Evolutionary conservation across 2,888 invertebrate genomes (phyloP), one percentile per base, ranked within the genome.

Genomic region (Tanytarsus gracilentus): DNA sequence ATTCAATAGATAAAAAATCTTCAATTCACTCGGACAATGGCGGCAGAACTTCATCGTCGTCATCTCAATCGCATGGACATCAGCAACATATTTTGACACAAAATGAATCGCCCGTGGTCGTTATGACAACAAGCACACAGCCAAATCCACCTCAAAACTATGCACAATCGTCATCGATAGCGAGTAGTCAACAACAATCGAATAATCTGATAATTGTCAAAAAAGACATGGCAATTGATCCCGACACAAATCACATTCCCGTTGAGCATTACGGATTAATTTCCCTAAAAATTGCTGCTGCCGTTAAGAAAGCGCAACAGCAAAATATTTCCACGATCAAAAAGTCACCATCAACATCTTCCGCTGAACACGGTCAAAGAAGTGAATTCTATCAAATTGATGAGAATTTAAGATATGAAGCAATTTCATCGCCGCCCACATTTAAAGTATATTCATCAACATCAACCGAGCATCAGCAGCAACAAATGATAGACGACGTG

Each of bases 151-250:
- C 26, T 27, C 58, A 18, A 27, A 26, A 48, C 16, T 61, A 40
- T 29, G 30, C 60, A 9, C 62, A 62, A 36, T 61, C 63, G 11
- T 67, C 53, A 65, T 65, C 33, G 6, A 56, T 25, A 62, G 39
- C 33, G 62, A 49, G 59, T 61, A 29, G 30, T 61, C 65, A 14
- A 51, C 63, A 23, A 52, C 62, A 33, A 53, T 52, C 44, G 27
- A 61, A 63, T 44, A 44, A 44, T 44, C 23, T 65, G 8, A 61
- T 66, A 14, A 61, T 63, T 26, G 52, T 73, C 0, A 74, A 73
- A 63, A 73, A 73, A 62, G 73, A 73, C 61, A 70, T 74, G 50
- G 73, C 73, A 48, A 74, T 74, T 49, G 73, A 73, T 68, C 73
- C 73, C n/a, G n/a, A n/a, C n/a, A n/a, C n/a, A n/a, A n/a, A n/a